Evolutionary conservation across 2,888 invertebrate genomes (phyloP).

Genomic region (Leptinotarsa tumamoca): DNA sequence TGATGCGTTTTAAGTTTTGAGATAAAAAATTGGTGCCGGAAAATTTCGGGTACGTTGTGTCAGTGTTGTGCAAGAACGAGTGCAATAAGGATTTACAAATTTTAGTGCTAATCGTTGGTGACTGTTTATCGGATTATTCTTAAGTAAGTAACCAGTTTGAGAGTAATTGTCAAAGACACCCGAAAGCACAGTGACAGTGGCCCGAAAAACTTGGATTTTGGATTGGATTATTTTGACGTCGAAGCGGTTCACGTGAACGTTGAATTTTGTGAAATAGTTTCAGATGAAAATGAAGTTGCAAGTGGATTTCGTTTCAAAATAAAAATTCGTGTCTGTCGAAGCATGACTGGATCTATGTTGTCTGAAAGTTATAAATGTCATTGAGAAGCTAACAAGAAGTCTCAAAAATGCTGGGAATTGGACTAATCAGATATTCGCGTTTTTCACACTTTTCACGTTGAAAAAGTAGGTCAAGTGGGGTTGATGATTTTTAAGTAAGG

Average conservation of each 20-base stretch:
- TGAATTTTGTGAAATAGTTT: not conserved
- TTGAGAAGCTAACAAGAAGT: constrained; percentile 11
- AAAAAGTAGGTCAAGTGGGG: constrained; percentile 7
- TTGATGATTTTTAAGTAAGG: not conserved
- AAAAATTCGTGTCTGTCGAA: not conserved
- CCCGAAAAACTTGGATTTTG: not conserved
- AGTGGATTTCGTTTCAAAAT: not conserved
- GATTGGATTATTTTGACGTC: constrained; percentile 20
- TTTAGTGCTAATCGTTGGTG: constrained; percentile 31
- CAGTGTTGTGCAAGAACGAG: constrained; percentile 45
- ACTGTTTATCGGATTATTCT: constrained; percentile 37
- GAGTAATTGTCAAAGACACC: not conserved
- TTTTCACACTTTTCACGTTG: too few relatives aligned
- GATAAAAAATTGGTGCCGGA: constrained; percentile 36
- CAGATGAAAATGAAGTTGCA: not conserved
- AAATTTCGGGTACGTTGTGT: constrained; percentile 45
- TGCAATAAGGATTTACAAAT: constrained; percentile 38
- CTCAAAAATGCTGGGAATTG: not conserved
- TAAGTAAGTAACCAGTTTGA: constrained; percentile 41
- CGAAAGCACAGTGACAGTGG: constrained; percentile 38
- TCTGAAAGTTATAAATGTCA: not conserved
- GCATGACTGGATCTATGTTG: not conserved
- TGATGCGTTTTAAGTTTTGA: constrained; percentile 40
- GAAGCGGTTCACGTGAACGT: constrained; percentile 15
- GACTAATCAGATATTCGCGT: too few relatives aligned